These are phyloP conservation scores for Eidolon dupreanum DNA, from an alignment of 2,797 vertebrate species.

Conservation along the genomic window DNA sequence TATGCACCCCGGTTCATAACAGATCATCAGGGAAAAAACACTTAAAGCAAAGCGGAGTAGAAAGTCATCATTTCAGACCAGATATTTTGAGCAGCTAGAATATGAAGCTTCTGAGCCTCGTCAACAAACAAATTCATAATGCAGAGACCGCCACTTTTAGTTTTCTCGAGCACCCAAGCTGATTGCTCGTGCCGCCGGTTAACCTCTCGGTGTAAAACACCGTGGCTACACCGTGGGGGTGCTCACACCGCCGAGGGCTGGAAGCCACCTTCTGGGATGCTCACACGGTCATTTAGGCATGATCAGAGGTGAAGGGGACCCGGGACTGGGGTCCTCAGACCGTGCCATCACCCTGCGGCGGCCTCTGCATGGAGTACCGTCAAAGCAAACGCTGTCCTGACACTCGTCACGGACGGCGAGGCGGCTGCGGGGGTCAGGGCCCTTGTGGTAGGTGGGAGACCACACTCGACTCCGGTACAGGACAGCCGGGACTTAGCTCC, in stretches of 20 bases:
- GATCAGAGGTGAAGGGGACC: neutral
- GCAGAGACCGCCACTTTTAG: neutral
- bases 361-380: neutral
- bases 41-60: neutral
- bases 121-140: neutral
- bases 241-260: too few relatives aligned
- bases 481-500: neutral
- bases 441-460: neutral
- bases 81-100: neutral
- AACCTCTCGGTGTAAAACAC: neutral
- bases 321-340: too few relatives aligned
- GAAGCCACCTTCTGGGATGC: neutral
- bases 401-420: neutral
- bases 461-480: neutral
- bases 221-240: too few relatives aligned
- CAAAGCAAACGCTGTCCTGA: rapidly evolving
- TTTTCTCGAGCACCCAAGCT: neutral
- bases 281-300: rapidly evolving
- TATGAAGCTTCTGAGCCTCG: neutral
- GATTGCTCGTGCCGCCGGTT: neutral
- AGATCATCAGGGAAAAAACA: neutral
- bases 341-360: rapidly evolving
- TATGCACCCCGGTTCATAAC: too few relatives aligned
- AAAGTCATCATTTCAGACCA: neutral
- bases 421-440: neutral